Conservation (phyloP, 2,797 vertebrate species). For the Enteromius argenteus region DNA sequence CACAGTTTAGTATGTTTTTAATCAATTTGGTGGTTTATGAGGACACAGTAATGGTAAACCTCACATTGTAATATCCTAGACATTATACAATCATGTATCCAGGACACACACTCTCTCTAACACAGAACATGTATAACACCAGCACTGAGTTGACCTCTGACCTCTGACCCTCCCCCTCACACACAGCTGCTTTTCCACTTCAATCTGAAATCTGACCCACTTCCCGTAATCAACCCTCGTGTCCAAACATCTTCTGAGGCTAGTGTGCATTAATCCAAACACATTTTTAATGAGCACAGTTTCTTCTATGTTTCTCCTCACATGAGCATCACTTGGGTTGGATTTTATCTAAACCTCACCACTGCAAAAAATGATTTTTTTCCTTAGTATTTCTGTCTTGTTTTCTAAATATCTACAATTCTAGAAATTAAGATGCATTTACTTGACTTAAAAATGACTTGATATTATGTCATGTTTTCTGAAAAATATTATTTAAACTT, state of each 20-base stretch:
- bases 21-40: background rate
- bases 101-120: slow-evolving; percentile 12
- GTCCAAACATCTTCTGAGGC: background rate
- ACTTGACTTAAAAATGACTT: too few relatives aligned
- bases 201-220: slow-evolving; percentile 19
- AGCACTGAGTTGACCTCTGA: slow-evolving; percentile 38
- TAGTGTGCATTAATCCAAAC: too few relatives aligned
- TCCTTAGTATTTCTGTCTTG: too few relatives aligned
- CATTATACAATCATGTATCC: background rate
- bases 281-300: too few relatives aligned
- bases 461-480: too few relatives aligned
- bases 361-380: too few relatives aligned
- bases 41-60: background rate
- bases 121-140: background rate
- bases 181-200: slow-evolving; percentile 52
- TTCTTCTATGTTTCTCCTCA: background rate
- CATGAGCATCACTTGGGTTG: background rate
- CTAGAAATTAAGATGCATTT: too few relatives aligned
- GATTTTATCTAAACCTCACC: background rate
- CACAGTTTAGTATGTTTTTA: background rate
- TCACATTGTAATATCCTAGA: background rate
- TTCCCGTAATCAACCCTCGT: background rate
- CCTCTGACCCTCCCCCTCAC: background rate
- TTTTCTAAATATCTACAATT: too few relatives aligned
- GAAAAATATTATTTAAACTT: too few relatives aligned